Conservation (phyloP, 2,888 invertebrate genomes). For the Cerastis leucographa region DNA sequence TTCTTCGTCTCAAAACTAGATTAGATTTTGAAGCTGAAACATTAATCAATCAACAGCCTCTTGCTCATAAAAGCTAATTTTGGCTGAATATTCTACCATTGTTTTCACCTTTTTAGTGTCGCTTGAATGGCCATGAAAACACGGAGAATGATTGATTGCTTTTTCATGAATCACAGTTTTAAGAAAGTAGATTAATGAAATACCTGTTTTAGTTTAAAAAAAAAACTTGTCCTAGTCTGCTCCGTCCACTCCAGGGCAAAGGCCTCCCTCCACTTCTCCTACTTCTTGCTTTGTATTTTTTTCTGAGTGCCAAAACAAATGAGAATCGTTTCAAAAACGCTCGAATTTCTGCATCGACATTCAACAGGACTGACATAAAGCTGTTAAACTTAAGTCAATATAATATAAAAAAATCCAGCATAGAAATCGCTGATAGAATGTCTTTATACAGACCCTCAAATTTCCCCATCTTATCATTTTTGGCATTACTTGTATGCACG, state of each 20-base stretch:
- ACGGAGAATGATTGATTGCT: background rate
- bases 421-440: background rate
- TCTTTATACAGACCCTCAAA: background rate
- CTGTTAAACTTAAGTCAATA: background rate
- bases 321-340: background rate
- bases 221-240: background rate
- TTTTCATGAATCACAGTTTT: background rate
- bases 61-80: constrained; percentile 1
- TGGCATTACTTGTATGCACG: background rate
- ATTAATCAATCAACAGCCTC: constrained; percentile 2
- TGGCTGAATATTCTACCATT: background rate
- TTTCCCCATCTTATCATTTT: background rate
- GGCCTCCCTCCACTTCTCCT: background rate
- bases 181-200: background rate
- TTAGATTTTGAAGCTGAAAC: constrained; percentile 3
- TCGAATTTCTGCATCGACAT: background rate
- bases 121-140: background rate
- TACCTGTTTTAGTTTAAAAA: background rate
- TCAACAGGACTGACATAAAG: background rate
- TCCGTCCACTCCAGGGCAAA: background rate
- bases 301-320: background rate
- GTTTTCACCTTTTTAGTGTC: background rate
- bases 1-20: background rate
- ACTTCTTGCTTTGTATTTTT: background rate
- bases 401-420: background rate